Evolutionary conservation across 1,140 invertebrate species (phyloP).

Genomic region (Berghia stephanieae): DNA sequence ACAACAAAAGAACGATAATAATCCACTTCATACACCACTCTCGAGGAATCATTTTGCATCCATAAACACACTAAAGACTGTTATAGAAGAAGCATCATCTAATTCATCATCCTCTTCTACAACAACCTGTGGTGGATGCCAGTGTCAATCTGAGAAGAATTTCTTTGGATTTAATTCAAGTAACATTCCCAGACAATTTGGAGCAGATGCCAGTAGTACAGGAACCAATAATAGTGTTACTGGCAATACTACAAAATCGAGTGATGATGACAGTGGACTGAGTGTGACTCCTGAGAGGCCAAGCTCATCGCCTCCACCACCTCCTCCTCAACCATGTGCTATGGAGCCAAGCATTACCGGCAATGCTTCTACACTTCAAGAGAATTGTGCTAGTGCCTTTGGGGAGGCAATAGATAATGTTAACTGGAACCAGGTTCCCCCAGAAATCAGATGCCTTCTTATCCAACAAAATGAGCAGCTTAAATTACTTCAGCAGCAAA

Average conservation of each 20-base stretch:
- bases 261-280: constrained; percentile 57
- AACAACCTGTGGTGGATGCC: background rate
- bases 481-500: constrained; percentile 58
- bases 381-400: background rate
- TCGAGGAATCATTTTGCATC: too few relatives aligned
- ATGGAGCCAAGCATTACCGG: too few relatives aligned
- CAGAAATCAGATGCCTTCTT: constrained; percentile 56
- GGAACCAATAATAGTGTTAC: background rate
- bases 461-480: constrained; percentile 60
- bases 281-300: constrained; percentile 56
- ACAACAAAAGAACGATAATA: too few relatives aligned
- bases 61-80: constrained; percentile 9
- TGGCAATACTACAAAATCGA: constrained; percentile 46
- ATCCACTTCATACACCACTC: too few relatives aligned
- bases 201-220: background rate
- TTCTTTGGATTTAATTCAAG: background rate
- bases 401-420: constrained; percentile 25
- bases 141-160: too few relatives aligned
- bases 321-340: too few relatives aligned
- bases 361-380: too few relatives aligned
- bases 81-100: constrained; percentile 15
- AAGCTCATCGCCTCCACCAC: constrained; percentile 35
- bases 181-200: background rate
- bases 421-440: constrained; percentile 54
- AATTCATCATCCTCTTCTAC: background rate